Percentiles rank a stretch among this genome's conserved stretches.
Conservation (phyloP, 2,797 vertebrate genomes). For the Tangara arthus region DNA sequence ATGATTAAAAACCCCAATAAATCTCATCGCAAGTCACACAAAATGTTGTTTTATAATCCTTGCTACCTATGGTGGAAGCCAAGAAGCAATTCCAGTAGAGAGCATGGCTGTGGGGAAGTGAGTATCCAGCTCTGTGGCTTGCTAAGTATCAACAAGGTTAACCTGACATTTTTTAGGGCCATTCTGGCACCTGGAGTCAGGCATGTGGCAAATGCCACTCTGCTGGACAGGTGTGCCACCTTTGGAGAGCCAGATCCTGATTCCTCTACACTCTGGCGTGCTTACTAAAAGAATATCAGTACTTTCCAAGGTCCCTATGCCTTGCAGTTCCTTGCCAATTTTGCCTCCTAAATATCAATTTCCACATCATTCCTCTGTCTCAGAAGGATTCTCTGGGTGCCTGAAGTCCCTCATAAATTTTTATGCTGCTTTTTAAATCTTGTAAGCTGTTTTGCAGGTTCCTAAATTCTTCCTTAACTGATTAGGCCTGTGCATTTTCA, state of each 20-base stretch:
- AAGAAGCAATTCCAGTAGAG: background rate
- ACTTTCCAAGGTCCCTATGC: background rate
- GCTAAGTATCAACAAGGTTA: background rate
- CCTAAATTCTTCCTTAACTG: background rate
- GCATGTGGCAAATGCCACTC: fast-evolving
- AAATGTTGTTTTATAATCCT: background rate
- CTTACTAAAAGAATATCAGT: background rate
- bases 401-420: background rate
- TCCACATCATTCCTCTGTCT: background rate
- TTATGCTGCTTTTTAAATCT: background rate
- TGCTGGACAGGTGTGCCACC: background rate
- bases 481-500: background rate
- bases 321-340: background rate
- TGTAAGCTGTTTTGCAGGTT: background rate
- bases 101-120: background rate
- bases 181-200: background rate
- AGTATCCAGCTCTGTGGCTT: background rate
- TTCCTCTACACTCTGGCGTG: background rate
- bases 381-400: background rate
- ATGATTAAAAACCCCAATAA: background rate
- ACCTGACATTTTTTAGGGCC: background rate
- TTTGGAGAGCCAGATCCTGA: background rate
- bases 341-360: background rate
- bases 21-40: background rate
- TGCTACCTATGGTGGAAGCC: background rate